A percentile compares a stretch with the other conserved stretches of the same genome.
Evolutionary conservation across 2,113 vertebrate species (phyloP).

Genomic region (Setophaga coronata): DNA sequence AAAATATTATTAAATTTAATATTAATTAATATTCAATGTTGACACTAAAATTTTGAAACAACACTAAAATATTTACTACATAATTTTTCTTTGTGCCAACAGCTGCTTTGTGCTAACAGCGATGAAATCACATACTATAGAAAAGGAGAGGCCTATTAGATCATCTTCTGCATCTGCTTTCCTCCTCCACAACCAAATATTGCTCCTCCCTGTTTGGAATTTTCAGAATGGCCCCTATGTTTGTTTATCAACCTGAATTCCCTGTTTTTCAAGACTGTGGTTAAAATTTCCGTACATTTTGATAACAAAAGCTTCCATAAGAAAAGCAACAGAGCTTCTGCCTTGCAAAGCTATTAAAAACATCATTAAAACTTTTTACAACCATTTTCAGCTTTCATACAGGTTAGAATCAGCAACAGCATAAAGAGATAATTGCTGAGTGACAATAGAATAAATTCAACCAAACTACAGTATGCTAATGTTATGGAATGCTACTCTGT

Average conservation of each 20-base stretch:
- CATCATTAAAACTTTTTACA: neutral
- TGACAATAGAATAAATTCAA: conserved; percentile 9
- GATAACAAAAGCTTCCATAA: neutral
- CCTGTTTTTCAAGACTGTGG: neutral
- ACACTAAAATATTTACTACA: neutral
- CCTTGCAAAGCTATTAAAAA: neutral
- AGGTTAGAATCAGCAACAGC: conserved; percentile 15
- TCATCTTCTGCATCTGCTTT: neutral
- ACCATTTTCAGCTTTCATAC: neutral
- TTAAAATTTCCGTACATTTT: neutral
- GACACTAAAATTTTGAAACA: neutral
- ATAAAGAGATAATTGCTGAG: conserved; percentile 23
- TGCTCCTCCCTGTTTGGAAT: neutral
- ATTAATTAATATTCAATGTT: neutral
- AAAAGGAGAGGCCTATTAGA: neutral
- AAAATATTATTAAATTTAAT: neutral
- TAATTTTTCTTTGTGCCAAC: neutral
- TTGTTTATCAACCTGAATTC: neutral
- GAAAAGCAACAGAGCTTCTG: neutral
- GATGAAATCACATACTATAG: neutral
- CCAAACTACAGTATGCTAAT: neutral
- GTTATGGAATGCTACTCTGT: neutral
- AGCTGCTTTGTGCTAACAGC: neutral
- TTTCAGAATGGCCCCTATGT: neutral
- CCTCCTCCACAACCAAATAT: neutral